Conservation (phyloP, 92 coral and sea anemone species). For the Parazoanthus atlanticus region DNA sequence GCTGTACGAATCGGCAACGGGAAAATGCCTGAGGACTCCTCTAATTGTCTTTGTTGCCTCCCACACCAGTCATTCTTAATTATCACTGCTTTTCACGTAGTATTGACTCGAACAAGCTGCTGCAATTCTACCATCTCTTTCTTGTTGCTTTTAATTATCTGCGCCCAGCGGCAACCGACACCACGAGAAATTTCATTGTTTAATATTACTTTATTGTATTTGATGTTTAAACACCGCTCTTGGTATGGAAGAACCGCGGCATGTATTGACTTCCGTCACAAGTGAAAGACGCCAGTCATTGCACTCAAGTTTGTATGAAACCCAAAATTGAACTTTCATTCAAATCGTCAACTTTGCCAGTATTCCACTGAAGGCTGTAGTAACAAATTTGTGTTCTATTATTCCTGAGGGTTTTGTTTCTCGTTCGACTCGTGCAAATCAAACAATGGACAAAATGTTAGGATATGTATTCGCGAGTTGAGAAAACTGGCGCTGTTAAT, state of each 20-base stretch:
- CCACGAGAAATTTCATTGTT: neutral
- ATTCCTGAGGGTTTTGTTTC: neutral
- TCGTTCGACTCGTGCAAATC: neutral
- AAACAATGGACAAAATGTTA: neutral
- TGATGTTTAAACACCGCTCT: neutral
- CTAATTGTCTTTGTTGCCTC: neutral
- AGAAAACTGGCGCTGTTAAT: neutral
- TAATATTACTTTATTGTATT: neutral
- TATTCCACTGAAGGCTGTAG: neutral
- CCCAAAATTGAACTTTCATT: neutral
- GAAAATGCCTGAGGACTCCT: neutral
- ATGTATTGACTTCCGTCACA: neutral
- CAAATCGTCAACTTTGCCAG: neutral
- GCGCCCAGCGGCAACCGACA: constrained; percentile 8
- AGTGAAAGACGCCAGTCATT: neutral
- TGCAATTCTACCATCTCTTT: neutral
- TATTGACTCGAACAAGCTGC: neutral
- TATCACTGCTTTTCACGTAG: constrained; percentile 17
- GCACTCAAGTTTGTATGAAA: neutral
- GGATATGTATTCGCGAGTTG: neutral
- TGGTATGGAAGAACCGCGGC: neutral
- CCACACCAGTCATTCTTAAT: constrained; percentile 17
- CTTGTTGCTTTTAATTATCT: neutral
- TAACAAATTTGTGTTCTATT: neutral
- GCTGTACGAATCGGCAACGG: neutral